Evolutionary conservation across 2,113 vertebrate species (phyloP), one percentile per base, ranked within the genome.

Genomic region (Burhinus oedicnemus): DNA sequence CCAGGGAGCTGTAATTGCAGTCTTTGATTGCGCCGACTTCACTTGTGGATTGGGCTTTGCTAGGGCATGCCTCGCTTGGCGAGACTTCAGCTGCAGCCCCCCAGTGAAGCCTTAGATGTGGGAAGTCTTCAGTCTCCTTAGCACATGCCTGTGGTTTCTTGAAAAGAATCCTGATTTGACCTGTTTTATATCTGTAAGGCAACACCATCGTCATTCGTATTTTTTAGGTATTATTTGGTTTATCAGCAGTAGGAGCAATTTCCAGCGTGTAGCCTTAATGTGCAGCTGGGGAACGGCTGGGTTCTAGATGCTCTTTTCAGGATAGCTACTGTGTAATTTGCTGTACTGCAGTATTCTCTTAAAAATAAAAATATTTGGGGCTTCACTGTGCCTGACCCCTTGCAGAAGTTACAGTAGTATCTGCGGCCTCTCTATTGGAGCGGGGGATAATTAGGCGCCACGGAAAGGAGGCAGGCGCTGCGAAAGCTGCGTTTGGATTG

Each of bases 101-200:
- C 98, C 98, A 98, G 98, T 97, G 97, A 97, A 98, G 98, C 97
- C 97, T 99, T 97, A 99, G 99, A 99, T 99, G 99, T 99, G 99
- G 99, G 98, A 96, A 98, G 94, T 94, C 97, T 98, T 97, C 96
- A 94, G 98, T 98, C 98, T 98, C 98, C 95, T 93, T 97, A 98
- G 96, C 98, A 96, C 98, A 98, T 99, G 98, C 98, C 98, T 99
- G 99, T 98, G 99, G 98, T 99, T 99, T 98, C 97, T 97, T 98
- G 96, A 98, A 98, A 98, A 97, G 95, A 97, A 98, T 97, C 97
- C 97, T 98, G 97, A 98, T 97, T 97, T 98, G 97, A 98, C 97
- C 98, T 98, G 97, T 92, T 98, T 98, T 97, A 23, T 97, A 92
- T 97, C 96, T 96, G 95, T 79, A 90, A 96, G 94, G 89, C 95